Base-by-base conservation (phyloP, 2,113 vertebrate genomes). In the Brachionichthys hirsutus region DNA sequence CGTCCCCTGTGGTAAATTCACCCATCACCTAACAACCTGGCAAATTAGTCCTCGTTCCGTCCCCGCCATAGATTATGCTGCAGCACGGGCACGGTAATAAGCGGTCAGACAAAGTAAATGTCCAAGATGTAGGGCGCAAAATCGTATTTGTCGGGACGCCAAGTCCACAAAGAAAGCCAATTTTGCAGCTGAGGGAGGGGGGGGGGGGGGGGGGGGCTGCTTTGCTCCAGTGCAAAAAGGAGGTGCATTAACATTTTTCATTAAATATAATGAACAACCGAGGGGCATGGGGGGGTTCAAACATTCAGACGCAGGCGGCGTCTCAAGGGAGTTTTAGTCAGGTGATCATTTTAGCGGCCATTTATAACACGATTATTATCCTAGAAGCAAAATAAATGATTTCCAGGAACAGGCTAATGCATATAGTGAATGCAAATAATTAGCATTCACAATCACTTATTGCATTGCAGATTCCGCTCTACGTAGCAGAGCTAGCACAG, bases 241-340 rank as follows among this genome's bases (percentile, higher is more conserved):
- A 89, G 89, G 90, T 92, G 89, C 93, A 91, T 92, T 92, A 89
- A 75, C 62, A 80, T 82, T 89, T 90, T 92, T 91, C 87, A 92
- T 92, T 92, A 91, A 91, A 87, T 86, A 85, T 83, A 87, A 80
- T 74, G 80, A 88, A 60, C 64, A 81, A 61, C 54, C 45, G 16
- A 81, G 70, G 58, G 85, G 24, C 5, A 30, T 22, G 70, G 53
- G 75, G 75, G 81, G 62, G 79, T 80, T 92, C 75, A 61, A 84
- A 89, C 85, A 89, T 85, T 70, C 87, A 69, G 62, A 87, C 87
- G 70, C 77, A 83, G 72, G 34, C 74, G 13, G 54, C 64, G 79
- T 83, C 38, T 6, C 30, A 41, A 20, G 55, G 34, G 36, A 77
- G 62, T 66, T 64, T 70, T 8, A 41, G 18, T 13, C 16, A 18